Percentiles rank a stretch among this genome's conserved stretches.
Conservation (phyloP, 2,888 invertebrate genomes). For the Rhagium mordax region DNA sequence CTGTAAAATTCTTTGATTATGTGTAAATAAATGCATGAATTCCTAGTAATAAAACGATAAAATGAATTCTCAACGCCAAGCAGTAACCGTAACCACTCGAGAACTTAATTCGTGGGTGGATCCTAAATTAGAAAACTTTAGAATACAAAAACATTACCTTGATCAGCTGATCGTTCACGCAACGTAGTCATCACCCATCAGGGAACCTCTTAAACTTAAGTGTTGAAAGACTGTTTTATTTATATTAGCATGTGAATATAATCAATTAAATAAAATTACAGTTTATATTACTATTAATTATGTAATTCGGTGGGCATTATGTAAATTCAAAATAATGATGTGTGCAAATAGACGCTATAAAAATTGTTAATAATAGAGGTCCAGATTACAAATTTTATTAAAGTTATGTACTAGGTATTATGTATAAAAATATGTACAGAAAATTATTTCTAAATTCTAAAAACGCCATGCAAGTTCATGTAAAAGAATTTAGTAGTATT, state of each 20-base stretch:
- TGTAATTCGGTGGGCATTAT: not conserved
- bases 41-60: slow-evolving; percentile 2
- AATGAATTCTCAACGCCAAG: not conserved
- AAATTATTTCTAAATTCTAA: no score
- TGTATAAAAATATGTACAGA: no score
- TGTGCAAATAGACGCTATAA: no score
- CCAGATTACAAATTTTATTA: no score
- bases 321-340: no score
- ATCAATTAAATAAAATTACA: not conserved
- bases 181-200: slow-evolving; percentile 1
- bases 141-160: slow-evolving; percentile 4
- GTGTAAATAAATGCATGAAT: slow-evolving; percentile 1
- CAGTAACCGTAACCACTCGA: not conserved
- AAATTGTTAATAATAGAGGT: no score
- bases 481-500: no score
- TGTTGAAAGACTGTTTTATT: not conserved
- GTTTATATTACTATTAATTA: not conserved
- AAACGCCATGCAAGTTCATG: no score
- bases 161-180: slow-evolving; percentile 6
- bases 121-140: slow-evolving; percentile 5
- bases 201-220: slow-evolving; percentile 3
- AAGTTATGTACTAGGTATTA: no score
- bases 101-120: not conserved
- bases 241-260: not conserved
- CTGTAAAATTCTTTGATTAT: not conserved